These are phyloP conservation scores for Tenualosa thibaudeaui DNA, from an alignment of 2,797 vertebrate genomes.

Conservation along the genomic window DNA sequence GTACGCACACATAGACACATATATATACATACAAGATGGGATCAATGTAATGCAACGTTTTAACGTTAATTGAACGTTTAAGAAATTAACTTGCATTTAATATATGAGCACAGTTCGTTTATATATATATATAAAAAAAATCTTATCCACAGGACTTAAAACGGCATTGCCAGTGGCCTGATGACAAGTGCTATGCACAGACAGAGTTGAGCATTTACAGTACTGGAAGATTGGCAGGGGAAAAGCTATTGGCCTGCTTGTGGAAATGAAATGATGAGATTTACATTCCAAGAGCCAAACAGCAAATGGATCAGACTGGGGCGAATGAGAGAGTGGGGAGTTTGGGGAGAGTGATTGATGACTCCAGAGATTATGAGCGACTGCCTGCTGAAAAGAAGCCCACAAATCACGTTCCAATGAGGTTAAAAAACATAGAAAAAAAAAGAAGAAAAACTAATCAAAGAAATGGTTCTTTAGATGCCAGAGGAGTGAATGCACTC, in stretches of 20 bases:
- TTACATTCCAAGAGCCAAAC: not conserved
- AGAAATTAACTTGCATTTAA: not conserved
- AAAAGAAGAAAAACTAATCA: not conserved
- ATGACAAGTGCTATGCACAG: not conserved
- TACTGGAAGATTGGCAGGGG: not conserved
- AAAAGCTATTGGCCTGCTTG: not conserved
- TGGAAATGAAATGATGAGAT: slow-evolving; percentile 7
- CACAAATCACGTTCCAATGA: not conserved
- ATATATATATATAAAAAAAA: not conserved
- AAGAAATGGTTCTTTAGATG: not conserved
- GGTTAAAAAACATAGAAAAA: not conserved
- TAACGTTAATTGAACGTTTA: not conserved
- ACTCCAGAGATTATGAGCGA: not conserved
- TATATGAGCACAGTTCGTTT: not conserved
- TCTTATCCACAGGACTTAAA: not conserved
- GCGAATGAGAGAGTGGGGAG: not conserved
- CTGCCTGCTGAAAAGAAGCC: not conserved
- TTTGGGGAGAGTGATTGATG: not conserved
- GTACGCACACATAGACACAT: not conserved
- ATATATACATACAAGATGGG: not conserved
- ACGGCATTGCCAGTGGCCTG: not conserved
- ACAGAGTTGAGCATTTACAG: not conserved
- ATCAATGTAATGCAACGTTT: not conserved
- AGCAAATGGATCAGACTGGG: not conserved
- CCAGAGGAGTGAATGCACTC: not conserved